phyloP scores from a whole-genome alignment of 2,113 vertebrate species.

The Saguinus imperator region DNA sequence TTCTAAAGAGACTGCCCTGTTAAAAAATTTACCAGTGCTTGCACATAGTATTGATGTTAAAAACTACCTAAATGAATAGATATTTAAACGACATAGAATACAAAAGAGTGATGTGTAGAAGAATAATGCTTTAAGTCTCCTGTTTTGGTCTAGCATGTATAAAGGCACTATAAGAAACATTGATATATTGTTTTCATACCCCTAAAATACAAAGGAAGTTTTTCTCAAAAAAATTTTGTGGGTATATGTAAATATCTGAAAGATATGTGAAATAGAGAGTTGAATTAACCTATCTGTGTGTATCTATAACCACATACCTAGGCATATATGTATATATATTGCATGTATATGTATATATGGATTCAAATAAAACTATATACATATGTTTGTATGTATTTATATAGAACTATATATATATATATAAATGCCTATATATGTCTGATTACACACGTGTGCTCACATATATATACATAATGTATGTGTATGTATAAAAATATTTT shows the following conservation, averaged over 20 bases:
- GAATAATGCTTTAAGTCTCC: neutral
- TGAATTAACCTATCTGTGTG: neutral
- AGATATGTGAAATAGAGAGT: neutral
- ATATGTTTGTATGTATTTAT: neutral
- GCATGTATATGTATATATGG: neutral
- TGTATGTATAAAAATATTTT: neutral
- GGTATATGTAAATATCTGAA: neutral
- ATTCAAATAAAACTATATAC: neutral
- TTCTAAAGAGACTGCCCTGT: neutral
- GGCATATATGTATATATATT: neutral
- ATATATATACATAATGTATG: neutral
- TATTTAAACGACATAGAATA: neutral
- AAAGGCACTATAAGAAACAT: neutral
- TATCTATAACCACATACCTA: neutral
- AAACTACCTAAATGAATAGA: neutral
- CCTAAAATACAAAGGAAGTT: neutral
- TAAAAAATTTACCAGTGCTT: neutral
- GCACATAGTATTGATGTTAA: neutral
- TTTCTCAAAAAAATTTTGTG: neutral
- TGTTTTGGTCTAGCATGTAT: neutral
- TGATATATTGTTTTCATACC: neutral
- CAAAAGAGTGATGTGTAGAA: neutral
- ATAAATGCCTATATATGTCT: neutral
- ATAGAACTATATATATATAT: neutral
- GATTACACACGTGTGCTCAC: neutral